Percentiles rank a stretch among this genome's conserved stretches.
These are phyloP conservation scores for Nysson spinosus DNA, from an alignment of 2,888 invertebrate genomes.

Conservation along the genomic window DNA sequence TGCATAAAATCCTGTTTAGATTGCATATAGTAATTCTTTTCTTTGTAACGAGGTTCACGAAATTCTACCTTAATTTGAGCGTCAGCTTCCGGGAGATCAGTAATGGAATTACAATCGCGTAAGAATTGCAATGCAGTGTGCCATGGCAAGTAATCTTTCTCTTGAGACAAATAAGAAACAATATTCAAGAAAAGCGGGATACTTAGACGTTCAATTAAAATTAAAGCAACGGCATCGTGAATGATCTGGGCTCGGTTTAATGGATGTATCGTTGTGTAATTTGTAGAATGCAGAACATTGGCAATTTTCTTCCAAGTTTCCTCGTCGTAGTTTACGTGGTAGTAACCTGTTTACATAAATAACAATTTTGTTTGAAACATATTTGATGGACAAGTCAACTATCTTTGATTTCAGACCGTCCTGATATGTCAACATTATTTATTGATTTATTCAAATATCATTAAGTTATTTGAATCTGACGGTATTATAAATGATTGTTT, in stretches of 20 bases:
- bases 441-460: neutral
- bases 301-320: slow-evolving; percentile 83
- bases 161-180: slow-evolving; percentile 80
- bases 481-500: neutral
- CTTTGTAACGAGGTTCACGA: neutral
- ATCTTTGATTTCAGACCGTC: neutral
- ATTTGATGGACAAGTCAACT: neutral
- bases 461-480: neutral
- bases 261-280: slow-evolving; percentile 79
- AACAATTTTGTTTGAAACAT: neutral
- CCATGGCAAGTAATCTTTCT: slow-evolving; percentile 86
- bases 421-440: neutral
- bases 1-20: neutral
- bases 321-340: slow-evolving; percentile 81
- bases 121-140: slow-evolving; percentile 79
- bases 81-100: neutral
- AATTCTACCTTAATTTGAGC: slow-evolving; percentile 7
- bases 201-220: neutral
- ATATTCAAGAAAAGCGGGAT: slow-evolving; percentile 67
- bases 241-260: slow-evolving; percentile 87
- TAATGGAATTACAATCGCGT: neutral
- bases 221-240: slow-evolving; percentile 84
- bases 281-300: slow-evolving; percentile 76
- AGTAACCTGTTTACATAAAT: slow-evolving; percentile 54
- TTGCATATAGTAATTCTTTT: neutral